Base-by-base conservation (phyloP, 2,797 vertebrate genomes). In the Cygnus olor region DNA sequence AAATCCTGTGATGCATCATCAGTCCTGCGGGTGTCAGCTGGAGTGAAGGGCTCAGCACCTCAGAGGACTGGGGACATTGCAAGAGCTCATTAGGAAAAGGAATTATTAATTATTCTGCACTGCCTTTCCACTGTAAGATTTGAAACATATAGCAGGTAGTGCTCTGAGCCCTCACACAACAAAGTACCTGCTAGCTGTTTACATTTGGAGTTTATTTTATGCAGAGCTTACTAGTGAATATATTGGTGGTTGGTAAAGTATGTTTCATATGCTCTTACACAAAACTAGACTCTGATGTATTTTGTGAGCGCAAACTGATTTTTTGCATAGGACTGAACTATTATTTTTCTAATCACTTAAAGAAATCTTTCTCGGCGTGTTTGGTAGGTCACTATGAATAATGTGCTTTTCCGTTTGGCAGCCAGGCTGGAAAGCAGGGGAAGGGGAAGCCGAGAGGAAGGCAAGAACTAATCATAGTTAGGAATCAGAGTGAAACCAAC, bases 321-420 rank as follows among this genome's bases (percentile, higher is more conserved):
- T 72, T 65, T 81, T 64, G 24, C 0, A 0, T 65, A 36, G 27
- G 22, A 53, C 18, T 66, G 38, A 79, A 21, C 60, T 38, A 71
- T 44, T 84, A 1, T 45, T 90, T 77, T 91, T 53, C 70, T 94
- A 68, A 93, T 93, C 85, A 90, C 32, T 34, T 73, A 28, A 15
- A 54, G 71, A 77, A 72, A 85, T 86, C 85, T 86, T 77, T 91
- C 88, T 28, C 80, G 82, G 60, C 4, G 0, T 3, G 11, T 82
- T 94, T 51, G 18, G 14, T 51, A 70, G 93, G 90, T 90, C 73
- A 76, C 47, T 44, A 0, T 82, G 94, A 93, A 80, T 93, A 90
- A 95, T 85, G 90, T 66, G 71, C 60, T 87, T 85, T 93, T 86
- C 88, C 3, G 0, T 89, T 90, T 87, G 80, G 80, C 90, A 82